Evolutionary conservation across 1,140 invertebrate species (phyloP).

Genomic region (Dryas iulia): DNA sequence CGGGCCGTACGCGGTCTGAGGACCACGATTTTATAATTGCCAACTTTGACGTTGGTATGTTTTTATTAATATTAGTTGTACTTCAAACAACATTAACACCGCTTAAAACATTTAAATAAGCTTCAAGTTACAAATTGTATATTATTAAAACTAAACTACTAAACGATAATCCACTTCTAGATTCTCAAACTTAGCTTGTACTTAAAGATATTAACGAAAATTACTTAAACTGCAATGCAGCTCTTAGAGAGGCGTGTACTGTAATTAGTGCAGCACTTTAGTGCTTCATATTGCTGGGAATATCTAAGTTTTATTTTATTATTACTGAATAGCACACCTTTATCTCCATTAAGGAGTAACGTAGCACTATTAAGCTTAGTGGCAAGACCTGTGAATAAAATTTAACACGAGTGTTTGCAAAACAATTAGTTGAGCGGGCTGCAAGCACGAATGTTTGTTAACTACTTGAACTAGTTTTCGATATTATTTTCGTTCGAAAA

Average conservation of each 20-base stretch:
- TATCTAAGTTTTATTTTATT: slow-evolving; percentile 56
- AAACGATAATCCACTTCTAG: slow-evolving; percentile 21
- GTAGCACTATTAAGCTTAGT: slow-evolving; percentile 11
- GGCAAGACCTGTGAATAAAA: slow-evolving; percentile 21
- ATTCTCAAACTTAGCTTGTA: slow-evolving; percentile 39
- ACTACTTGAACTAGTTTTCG: slow-evolving; percentile 28
- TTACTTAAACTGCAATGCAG: slow-evolving; percentile 69
- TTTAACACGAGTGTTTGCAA: slow-evolving; percentile 20
- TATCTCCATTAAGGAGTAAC: slow-evolving; percentile 29
- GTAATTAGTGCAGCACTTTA: slow-evolving; percentile 68
- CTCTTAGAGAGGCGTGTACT: slow-evolving; percentile 52
- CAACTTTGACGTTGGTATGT: too few relatives aligned
- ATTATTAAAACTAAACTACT: slow-evolving; percentile 14
- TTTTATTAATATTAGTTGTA: too few relatives aligned
- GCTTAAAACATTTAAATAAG: not conserved
- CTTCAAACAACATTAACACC: not conserved
- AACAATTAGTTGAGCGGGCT: slow-evolving; percentile 25
- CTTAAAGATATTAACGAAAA: slow-evolving; percentile 66
- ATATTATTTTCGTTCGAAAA: slow-evolving; percentile 18
- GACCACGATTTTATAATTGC: too few relatives aligned
- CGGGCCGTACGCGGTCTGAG: too few relatives aligned
- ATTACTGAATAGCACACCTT: slow-evolving; percentile 39
- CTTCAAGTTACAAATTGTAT: not conserved
- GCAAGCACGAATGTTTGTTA: slow-evolving; percentile 19
- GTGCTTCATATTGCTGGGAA: slow-evolving; percentile 40